Evolutionary conservation across 2,888 invertebrate species (phyloP).

Genomic region (Harpalus rufipes): DNA sequence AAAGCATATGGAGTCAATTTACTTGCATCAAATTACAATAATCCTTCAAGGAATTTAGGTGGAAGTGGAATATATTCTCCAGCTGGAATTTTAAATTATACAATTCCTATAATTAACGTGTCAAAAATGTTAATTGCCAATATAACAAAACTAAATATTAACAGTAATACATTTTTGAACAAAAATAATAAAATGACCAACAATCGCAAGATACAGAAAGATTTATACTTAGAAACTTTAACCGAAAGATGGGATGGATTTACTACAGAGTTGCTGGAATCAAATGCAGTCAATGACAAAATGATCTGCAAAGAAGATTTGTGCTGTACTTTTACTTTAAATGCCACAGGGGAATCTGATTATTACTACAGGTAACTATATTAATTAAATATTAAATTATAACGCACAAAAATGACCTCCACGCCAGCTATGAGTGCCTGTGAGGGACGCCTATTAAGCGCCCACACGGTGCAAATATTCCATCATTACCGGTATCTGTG

Average conservation of each 20-base stretch:
- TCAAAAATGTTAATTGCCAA: conserved; percentile 4
- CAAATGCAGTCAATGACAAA: background rate
- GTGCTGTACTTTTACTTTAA: conserved; percentile 4
- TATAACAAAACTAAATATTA: background rate
- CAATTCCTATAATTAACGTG: background rate
- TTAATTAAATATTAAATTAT: background rate
- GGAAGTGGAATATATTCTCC: conserved; percentile 11
- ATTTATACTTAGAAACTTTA: background rate
- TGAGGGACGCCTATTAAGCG: too few species aligned
- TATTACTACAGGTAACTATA: background rate
- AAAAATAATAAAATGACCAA: background rate
- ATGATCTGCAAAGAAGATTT: conserved; percentile 8
- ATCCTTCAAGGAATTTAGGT: background rate
- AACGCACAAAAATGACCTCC: too few species aligned
- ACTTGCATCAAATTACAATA: conserved; percentile 19
- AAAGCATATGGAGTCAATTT: conserved; percentile 10
- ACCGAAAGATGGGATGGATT: conserved; percentile 21
- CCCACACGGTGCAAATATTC: too few species aligned
- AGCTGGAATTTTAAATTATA: background rate
- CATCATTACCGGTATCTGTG: too few species aligned
- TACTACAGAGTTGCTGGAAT: background rate
- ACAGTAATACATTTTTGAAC: background rate
- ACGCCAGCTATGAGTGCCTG: background rate
- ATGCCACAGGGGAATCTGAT: background rate
- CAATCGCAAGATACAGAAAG: background rate